These are phyloP conservation scores for Stenolophus ochropezus DNA, from an alignment of 2,888 invertebrate genomes.

Conservation along the genomic window DNA sequence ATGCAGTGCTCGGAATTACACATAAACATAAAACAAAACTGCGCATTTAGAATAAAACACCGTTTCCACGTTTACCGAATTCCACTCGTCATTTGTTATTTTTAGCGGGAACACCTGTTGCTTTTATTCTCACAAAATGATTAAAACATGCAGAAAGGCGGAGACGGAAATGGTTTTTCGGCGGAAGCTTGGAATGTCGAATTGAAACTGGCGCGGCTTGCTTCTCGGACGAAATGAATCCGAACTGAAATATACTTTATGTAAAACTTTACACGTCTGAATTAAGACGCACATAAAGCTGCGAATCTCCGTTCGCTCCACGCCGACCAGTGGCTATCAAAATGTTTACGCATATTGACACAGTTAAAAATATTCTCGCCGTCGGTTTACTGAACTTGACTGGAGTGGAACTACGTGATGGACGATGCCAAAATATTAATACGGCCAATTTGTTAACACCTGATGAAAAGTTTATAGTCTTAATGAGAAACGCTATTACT, in stretches of 20 bases:
- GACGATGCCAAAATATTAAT: neutral
- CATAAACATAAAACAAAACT: constrained; percentile 27
- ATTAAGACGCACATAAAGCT: constrained; percentile 53
- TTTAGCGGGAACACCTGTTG: constrained; percentile 33
- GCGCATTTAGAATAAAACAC: no score
- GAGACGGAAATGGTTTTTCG: constrained; percentile 27
- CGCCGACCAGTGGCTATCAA: constrained; percentile 35
- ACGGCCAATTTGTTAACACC: neutral
- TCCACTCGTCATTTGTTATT: constrained; percentile 26
- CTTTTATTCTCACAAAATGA: constrained; percentile 18
- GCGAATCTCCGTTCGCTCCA: constrained; percentile 64
- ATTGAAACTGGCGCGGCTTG: constrained; percentile 14
- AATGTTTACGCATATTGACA: constrained; percentile 26
- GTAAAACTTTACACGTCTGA: constrained; percentile 19
- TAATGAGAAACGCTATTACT: no score
- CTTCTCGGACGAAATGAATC: constrained; percentile 6
- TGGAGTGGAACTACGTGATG: constrained; percentile 11
- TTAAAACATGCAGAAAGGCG: constrained; percentile 13
- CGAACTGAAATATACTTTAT: constrained; percentile 48
- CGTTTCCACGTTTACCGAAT: constrained; percentile 22
- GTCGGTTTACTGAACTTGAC: constrained; percentile 5
- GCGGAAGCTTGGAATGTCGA: constrained; percentile 41
- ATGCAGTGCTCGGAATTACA: constrained; percentile 78
- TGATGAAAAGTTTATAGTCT: neutral
- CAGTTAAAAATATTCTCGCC: constrained; percentile 6